phyloP scores from a whole-genome alignment of 2,797 vertebrate genomes.

The Sparidentex hasta region DNA sequence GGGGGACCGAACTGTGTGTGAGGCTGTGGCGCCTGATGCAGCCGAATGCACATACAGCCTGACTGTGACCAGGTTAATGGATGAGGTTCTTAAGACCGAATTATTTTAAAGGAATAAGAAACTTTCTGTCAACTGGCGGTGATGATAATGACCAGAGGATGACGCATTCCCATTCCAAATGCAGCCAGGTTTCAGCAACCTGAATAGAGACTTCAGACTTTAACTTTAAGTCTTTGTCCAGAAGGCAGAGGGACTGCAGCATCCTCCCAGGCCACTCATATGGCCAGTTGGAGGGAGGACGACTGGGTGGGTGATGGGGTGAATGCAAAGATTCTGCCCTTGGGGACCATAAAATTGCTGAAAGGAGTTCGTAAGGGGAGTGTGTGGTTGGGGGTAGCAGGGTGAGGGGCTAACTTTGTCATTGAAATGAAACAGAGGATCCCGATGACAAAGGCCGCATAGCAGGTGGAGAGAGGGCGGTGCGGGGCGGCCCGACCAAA shows the following conservation, averaged over 20 bases:
- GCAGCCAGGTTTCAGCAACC: neutral
- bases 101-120: neutral
- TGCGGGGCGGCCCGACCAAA: conserved; percentile 48
- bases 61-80: too few species aligned
- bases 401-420: conserved; percentile 85
- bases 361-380: conserved; percentile 44
- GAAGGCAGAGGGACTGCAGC: conserved; percentile 15
- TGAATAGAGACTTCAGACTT: neutral
- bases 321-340: conserved; percentile 63
- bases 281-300: conserved; percentile 64
- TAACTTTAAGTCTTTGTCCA: neutral
- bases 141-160: neutral
- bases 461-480: conserved; percentile 95
- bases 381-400: neutral
- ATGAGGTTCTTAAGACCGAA: too few species aligned
- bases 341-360: conserved; percentile 87
- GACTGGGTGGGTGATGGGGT: conserved; percentile 48
- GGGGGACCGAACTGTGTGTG: neutral
- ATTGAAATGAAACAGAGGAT: conserved; percentile 88
- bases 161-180: neutral
- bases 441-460: conserved; percentile 88
- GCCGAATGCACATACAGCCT: neutral
- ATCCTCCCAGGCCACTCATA: conserved; percentile 44
- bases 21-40: neutral
- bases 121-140: neutral